These are phyloP conservation scores for Dryomyza anilis DNA, from an alignment of 2,888 invertebrate species.

Conservation along the genomic window DNA sequence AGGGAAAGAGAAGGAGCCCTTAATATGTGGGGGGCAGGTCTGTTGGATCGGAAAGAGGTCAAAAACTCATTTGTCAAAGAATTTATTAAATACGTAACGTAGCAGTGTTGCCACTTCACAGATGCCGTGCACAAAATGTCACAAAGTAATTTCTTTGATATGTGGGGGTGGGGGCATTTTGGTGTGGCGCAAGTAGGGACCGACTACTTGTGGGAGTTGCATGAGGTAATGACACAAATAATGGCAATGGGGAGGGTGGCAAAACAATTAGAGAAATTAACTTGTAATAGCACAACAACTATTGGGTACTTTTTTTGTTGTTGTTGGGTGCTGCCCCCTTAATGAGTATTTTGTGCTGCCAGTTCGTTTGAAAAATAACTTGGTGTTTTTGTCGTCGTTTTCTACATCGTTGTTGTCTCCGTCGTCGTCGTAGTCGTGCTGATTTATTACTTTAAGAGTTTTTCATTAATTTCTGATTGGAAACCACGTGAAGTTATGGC, in stretches of 20 bases:
- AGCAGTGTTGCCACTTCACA: neutral
- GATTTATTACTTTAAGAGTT: conserved; percentile 55
- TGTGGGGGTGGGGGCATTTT: no score
- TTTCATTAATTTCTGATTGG: conserved; percentile 56
- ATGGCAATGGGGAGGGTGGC: conserved; percentile 50
- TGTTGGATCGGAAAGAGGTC: conserved; percentile 28
- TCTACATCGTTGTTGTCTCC: conserved; percentile 19
- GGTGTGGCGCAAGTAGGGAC: neutral
- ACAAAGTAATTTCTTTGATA: no score
- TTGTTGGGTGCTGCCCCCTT: no score
- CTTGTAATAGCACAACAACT: conserved; percentile 8
- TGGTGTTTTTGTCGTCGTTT: conserved; percentile 8
- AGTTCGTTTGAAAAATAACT: neutral
- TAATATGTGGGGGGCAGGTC: neutral
- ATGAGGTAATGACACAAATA: neutral
- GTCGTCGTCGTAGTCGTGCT: conserved; percentile 47
- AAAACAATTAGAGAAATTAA: conserved; percentile 26
- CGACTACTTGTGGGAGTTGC: neutral
- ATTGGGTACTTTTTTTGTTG: neutral
- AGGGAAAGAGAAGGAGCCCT: neutral
- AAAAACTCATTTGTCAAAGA: conserved; percentile 54
- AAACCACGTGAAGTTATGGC: conserved; percentile 16
- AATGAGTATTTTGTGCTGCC: conserved; percentile 21
- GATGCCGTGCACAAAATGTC: no score
- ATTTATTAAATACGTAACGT: conserved; percentile 3